Evolutionary conservation across 2,797 vertebrate genomes (phyloP).

Genomic region (Galago senegalensis): DNA sequence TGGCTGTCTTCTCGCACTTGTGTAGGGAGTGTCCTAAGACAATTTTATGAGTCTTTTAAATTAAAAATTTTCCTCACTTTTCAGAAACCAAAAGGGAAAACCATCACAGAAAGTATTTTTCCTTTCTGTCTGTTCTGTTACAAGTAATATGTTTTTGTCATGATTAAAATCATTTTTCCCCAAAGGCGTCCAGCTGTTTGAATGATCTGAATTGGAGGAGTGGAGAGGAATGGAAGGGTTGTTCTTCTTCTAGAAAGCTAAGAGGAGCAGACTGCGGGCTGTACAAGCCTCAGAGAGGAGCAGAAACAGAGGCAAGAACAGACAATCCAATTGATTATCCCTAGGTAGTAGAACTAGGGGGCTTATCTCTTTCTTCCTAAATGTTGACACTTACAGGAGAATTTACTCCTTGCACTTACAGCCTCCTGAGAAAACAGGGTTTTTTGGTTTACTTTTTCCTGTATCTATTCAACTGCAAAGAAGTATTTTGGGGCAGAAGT

Average conservation of each 20-base stretch:
- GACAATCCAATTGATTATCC: background rate
- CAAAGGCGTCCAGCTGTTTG: slow-evolving; percentile 36
- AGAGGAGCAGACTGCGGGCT: background rate
- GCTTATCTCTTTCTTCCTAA: background rate
- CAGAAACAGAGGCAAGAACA: background rate
- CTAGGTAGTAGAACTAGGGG: background rate
- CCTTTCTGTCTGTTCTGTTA: slow-evolving; percentile 39
- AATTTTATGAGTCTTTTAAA: background rate
- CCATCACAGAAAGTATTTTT: slow-evolving; percentile 33
- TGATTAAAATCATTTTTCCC: background rate
- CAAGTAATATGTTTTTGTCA: slow-evolving; percentile 28
- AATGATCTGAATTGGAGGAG: background rate
- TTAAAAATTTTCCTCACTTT: slow-evolving; percentile 31
- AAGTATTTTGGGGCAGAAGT: background rate
- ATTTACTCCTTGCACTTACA: background rate
- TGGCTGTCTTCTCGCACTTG: background rate
- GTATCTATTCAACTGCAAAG: background rate
- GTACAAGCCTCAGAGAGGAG: no score
- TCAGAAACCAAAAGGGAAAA: slow-evolving; percentile 44
- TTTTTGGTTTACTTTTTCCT: background rate
- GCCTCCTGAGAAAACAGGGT: background rate
- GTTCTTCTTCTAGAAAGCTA: background rate
- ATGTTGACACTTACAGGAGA: background rate
- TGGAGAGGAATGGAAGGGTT: background rate
- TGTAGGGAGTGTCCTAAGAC: background rate